phyloP scores from a whole-genome alignment of 2,888 invertebrate species.

The Furcula furcula region DNA sequence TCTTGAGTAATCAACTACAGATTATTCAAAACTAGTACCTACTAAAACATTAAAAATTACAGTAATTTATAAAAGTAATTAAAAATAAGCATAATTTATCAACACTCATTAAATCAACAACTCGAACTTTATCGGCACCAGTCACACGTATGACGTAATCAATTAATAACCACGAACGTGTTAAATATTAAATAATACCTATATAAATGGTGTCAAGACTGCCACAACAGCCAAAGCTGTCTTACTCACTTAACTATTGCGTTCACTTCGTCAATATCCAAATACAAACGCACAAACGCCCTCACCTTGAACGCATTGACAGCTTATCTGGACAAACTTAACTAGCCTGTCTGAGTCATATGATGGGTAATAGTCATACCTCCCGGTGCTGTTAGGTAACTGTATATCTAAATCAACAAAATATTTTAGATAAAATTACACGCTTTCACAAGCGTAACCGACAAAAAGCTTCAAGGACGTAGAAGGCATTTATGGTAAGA shows the following conservation, averaged over 20 bases:
- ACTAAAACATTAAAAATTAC: too few relatives aligned
- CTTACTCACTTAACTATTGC: background rate
- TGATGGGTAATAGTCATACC: slow-evolving; percentile 19
- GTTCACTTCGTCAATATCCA: slow-evolving; percentile 19
- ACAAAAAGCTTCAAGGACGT: too few relatives aligned
- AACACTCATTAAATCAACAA: too few relatives aligned
- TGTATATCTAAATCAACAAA: background rate
- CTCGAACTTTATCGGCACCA: too few relatives aligned
- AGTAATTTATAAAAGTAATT: too few relatives aligned
- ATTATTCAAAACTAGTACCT: too few relatives aligned
- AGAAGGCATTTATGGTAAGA: too few relatives aligned
- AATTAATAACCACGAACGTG: too few relatives aligned
- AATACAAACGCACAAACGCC: slow-evolving; percentile 29
- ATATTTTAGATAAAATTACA: background rate
- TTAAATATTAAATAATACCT: too few relatives aligned
- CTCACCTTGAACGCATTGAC: slow-evolving; percentile 42
- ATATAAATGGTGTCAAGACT: slow-evolving; percentile 1
- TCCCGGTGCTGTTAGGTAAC: slow-evolving; percentile 28
- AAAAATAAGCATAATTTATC: too few relatives aligned
- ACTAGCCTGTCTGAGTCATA: slow-evolving; percentile 32
- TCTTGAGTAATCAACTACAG: too few relatives aligned
- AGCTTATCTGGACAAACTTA: slow-evolving; percentile 34
- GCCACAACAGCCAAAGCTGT: background rate
- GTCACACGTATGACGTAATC: too few relatives aligned
- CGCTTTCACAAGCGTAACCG: background rate